These are phyloP conservation scores for Drosophila nikananu DNA, from an alignment of 1,140 invertebrate genomes.

Conservation along the genomic window DNA sequence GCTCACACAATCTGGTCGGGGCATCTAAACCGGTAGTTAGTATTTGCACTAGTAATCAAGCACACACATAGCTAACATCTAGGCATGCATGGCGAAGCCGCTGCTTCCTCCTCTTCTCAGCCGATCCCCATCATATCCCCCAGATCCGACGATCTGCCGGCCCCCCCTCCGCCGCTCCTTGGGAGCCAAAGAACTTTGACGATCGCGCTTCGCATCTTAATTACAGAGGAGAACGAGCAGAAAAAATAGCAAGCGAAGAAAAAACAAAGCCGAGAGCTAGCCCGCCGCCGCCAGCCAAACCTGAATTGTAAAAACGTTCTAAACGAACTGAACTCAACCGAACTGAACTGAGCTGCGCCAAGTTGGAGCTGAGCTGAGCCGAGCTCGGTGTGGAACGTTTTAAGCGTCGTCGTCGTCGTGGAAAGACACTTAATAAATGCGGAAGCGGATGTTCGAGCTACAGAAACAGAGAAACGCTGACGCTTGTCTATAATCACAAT, in stretches of 20 bases:
- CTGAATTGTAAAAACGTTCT: constrained; percentile 84
- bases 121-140: neutral
- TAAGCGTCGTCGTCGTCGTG: constrained; percentile 58
- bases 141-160: constrained; percentile 5
- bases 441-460: constrained; percentile 84
- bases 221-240: constrained; percentile 68
- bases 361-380: constrained; percentile 11
- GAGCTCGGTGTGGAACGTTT: constrained; percentile 58
- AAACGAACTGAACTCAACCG: constrained; percentile 60
- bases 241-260: constrained; percentile 43
- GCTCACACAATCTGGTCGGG: constrained; percentile 54
- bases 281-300: constrained; percentile 49
- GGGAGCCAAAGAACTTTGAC: constrained; percentile 73
- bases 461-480: constrained; percentile 44
- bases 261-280: constrained; percentile 39
- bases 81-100: constrained; percentile 73
- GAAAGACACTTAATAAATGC: constrained; percentile 85
- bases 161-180: neutral
- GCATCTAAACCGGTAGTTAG: constrained; percentile 82
- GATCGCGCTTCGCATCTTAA: constrained; percentile 84
- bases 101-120: constrained; percentile 15
- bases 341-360: constrained; percentile 33
- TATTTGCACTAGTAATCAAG: constrained; percentile 83
- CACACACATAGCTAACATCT: constrained; percentile 72
- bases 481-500: constrained; percentile 72